Evolutionary conservation across 2,797 vertebrate genomes (phyloP).

Genomic region (Semaprochilodus insignis): DNA sequence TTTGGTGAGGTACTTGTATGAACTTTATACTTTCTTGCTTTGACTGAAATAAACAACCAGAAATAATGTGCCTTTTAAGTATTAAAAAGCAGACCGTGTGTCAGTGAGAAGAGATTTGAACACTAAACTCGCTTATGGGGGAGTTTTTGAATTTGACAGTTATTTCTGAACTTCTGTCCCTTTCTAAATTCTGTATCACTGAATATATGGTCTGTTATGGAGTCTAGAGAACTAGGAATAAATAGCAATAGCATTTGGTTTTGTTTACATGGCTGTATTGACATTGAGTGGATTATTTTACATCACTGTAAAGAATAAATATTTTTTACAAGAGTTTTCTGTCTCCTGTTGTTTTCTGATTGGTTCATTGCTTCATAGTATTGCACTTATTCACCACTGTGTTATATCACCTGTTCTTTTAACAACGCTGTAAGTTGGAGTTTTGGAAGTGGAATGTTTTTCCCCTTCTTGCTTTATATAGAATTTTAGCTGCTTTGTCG

Average conservation of each 20-base stretch:
- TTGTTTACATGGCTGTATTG: background rate
- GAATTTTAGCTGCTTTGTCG: no score
- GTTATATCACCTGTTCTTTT: no score
- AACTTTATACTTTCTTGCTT: slow-evolving; percentile 1
- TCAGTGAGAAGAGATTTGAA: background rate
- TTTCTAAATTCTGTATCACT: background rate
- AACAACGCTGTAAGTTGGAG: no score
- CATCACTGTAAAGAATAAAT: slow-evolving; percentile 24
- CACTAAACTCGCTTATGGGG: background rate
- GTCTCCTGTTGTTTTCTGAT: background rate
- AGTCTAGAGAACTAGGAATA: background rate
- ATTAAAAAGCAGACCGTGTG: background rate
- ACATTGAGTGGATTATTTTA: background rate
- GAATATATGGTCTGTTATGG: background rate
- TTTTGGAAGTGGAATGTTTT: no score
- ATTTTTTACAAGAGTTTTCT: slow-evolving; percentile 18
- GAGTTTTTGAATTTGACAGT: background rate
- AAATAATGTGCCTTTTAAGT: slow-evolving; percentile 49
- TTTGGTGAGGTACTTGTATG: background rate
- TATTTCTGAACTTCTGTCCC: background rate
- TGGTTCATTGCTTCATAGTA: background rate
- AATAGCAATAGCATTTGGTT: background rate
- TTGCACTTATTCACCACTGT: no score
- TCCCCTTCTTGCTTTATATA: no score
- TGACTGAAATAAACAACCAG: slow-evolving; percentile 21